Evolutionary conservation across 2,113 vertebrate genomes (phyloP).

Genomic region (Scophthalmus maximus): DNA sequence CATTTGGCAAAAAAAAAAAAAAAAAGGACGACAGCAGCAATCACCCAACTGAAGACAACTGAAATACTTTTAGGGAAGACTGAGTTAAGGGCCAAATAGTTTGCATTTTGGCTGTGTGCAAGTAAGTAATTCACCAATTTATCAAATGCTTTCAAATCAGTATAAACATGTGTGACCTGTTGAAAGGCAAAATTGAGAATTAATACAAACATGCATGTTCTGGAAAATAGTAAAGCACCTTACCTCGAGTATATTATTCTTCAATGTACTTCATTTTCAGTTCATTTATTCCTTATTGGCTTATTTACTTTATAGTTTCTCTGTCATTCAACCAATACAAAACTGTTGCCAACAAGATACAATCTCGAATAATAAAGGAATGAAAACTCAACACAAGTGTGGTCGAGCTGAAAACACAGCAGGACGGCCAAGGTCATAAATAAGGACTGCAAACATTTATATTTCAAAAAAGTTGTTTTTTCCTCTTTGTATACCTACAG

Average conservation of each 20-base stretch:
- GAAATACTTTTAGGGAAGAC: neutral
- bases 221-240: neutral
- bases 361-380: neutral
- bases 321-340: neutral
- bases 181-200: neutral
- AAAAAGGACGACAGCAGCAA: neutral
- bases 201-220: neutral
- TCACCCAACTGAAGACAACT: neutral
- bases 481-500: neutral
- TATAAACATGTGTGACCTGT: neutral
- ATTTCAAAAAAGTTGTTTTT: neutral
- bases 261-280: constrained; percentile 1
- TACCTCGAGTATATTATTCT: neutral
- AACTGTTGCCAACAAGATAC: neutral
- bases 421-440: too few species aligned
- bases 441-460: neutral
- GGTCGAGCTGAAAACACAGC: neutral
- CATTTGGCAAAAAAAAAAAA: neutral
- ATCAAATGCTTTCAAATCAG: too few species aligned
- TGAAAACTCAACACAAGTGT: neutral
- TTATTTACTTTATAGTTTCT: neutral
- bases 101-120: neutral
- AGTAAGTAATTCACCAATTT: too few species aligned
- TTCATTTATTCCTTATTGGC: constrained; percentile 19
- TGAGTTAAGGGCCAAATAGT: neutral